These are phyloP conservation scores for Pseudococcus longispinus DNA, from an alignment of 2,888 invertebrate species.

Conservation along the genomic window DNA sequence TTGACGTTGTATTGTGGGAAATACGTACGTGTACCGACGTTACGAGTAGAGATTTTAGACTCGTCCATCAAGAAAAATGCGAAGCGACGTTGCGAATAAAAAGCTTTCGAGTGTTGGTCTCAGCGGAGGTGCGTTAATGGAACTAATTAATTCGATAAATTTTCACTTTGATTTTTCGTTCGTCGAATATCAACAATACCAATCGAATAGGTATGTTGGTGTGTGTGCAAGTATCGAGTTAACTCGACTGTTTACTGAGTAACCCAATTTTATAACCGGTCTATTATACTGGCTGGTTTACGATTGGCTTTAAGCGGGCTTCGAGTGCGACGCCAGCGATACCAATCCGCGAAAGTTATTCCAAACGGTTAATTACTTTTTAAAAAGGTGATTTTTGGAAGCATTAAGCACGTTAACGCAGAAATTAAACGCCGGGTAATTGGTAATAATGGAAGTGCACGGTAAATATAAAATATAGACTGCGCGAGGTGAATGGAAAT, in stretches of 20 bases:
- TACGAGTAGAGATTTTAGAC: background rate
- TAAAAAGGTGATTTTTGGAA: constrained; percentile 15
- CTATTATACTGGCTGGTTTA: constrained; percentile 32
- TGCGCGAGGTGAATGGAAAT: constrained; percentile 17
- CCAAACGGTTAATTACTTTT: constrained; percentile 7
- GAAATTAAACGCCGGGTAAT: background rate
- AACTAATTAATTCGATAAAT: constrained; percentile 29
- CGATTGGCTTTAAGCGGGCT: constrained; percentile 26
- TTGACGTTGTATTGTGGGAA: background rate
- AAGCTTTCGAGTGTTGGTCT: background rate
- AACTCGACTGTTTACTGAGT: constrained; percentile 24
- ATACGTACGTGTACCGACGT: background rate
- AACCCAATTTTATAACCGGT: constrained; percentile 46
- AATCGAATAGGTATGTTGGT: background rate
- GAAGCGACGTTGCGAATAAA: background rate
- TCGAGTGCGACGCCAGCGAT: background rate
- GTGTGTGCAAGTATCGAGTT: background rate
- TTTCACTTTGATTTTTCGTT: constrained; percentile 20
- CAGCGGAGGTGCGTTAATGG: background rate
- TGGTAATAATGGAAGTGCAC: constrained; percentile 32
- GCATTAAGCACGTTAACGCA: background rate
- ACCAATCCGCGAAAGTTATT: constrained; percentile 27
- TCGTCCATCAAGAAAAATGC: background rate
- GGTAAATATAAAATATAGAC: background rate
- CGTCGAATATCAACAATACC: background rate